Base-by-base conservation (phyloP, 2,888 invertebrate species). In the Lypha dubia region DNA sequence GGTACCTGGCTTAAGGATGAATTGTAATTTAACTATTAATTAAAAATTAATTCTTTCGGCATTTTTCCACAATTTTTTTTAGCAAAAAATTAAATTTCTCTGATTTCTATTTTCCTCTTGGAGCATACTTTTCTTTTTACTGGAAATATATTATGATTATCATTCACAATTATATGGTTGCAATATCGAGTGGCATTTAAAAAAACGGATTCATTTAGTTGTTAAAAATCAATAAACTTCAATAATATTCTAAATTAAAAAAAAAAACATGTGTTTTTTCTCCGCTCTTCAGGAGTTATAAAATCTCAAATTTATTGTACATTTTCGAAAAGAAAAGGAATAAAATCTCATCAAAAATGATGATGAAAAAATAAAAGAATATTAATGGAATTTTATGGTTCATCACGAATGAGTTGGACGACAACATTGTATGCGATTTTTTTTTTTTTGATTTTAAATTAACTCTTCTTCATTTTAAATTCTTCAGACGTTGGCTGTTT, bases 341-440 rank as follows among this genome's bases (percentile, higher is more conserved):
- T n/a, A 24, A 17, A 44, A 28, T 20, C 13, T 28, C n/a, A 32
- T 20, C 9, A 44, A 22, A 28, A 49, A 46, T 2, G n/a, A n/a
- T n/a, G n/a, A n/a, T n/a, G n/a, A n/a, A n/a, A n/a, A n/a, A n/a
- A n/a, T n/a, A n/a, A 41, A 44, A 49, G 2, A 41, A 51, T 76
- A 60, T 67, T 84, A 80, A 77, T 84, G 84, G 76, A 80, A 68
- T 84, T 77, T 80, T 80, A 80, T 76, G 67, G 53, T 58, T 77
- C 71, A 80, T 80, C 62, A 79, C 62, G 65, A 65, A 60, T 53
- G 53, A 49, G 56, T 49, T 73, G 13, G 38, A 68, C 20, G 17
- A 74, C 84, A 79, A 84, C 84, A 84, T 63, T 84, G 84, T 84
- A 79, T 46, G 76, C 41, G 68, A 74, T 63, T 79, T 35, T 67